These are phyloP conservation scores for Belonocnema kinseyi DNA, from an alignment of 1,140 invertebrate species.

Conservation along the genomic window DNA sequence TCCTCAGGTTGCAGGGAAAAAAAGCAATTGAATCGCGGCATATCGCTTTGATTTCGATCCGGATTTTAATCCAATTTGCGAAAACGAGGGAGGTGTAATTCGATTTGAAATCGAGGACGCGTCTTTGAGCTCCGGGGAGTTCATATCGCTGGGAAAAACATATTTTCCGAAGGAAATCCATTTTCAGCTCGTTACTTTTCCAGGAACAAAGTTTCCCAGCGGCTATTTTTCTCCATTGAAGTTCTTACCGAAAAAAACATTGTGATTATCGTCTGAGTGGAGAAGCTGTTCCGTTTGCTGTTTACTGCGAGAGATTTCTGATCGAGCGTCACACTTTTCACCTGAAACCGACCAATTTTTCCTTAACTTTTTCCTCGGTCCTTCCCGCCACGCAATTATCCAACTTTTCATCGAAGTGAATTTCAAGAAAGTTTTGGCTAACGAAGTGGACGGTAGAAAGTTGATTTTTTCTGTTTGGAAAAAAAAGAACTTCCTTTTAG, in stretches of 20 bases:
- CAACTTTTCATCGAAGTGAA: slow-evolving; percentile 25
- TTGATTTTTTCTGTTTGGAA: not conserved
- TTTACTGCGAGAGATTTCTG: slow-evolving; percentile 24
- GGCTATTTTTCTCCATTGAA: not conserved
- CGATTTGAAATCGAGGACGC: slow-evolving; percentile 8
- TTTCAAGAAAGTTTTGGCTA: slow-evolving; percentile 13
- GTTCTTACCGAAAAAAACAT: not conserved
- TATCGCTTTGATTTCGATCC: not conserved
- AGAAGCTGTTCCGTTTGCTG: not conserved
- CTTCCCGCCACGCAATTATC: slow-evolving; percentile 6
- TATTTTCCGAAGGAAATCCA: slow-evolving; percentile 21
- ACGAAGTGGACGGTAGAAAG: slow-evolving; percentile 7
- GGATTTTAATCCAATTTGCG: slow-evolving; percentile 11
- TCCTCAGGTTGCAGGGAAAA: no score
- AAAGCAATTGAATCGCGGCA: not conserved
- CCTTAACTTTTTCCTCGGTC: not conserved
- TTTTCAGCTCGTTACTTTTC: slow-evolving; percentile 16
- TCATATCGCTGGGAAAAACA: slow-evolving; percentile 16
- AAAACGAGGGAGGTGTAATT: slow-evolving; percentile 1
- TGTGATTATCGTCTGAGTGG: slow-evolving; percentile 2
- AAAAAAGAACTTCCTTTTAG: no score
- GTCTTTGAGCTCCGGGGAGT: not conserved
- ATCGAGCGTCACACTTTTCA: slow-evolving; percentile 21
- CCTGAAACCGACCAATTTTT: slow-evolving; percentile 21
- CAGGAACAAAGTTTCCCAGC: slow-evolving; percentile 5